Base-by-base conservation (phyloP, 2,113 vertebrate genomes). In the Physeter macrocephalus region DNA sequence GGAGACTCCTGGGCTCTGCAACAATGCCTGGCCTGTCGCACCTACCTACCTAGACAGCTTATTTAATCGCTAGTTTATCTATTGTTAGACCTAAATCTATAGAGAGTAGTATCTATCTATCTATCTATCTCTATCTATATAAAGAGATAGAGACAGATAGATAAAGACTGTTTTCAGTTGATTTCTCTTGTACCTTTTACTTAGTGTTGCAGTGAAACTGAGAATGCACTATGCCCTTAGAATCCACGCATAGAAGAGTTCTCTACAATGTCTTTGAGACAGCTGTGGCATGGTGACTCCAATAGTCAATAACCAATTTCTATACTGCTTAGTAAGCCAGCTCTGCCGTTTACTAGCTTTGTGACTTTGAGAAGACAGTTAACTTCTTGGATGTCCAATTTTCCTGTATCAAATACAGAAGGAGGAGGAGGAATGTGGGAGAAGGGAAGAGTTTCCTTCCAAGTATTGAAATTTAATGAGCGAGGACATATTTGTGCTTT, bases 21-120 rank as follows among this genome's bases (percentile, higher is more conserved):
- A 1, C 0, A 8, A n/a, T 25, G 12, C 12, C 4, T 34, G 23
- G 29, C 11, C 7, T 5, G 3, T 27, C 10, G 1, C 11, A 11
- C 14, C 11, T 36, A 0, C 12, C 21, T 84, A 23, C 15, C 13
- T 3, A 54, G 49, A 41, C 3, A 3, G 29, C 13, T 5, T 17
- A 8, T 43, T 4, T 59, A 4, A n/a, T n/a, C n/a, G n/a, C n/a
- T n/a, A n/a, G n/a, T n/a, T n/a, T n/a, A n/a, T n/a, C n/a, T n/a
- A n/a, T n/a, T n/a, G n/a, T n/a, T 87, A 6, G 9, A 93, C 59
- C 18, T 64, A 67, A 81, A 91, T 92, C 0, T 2, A 74, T 87
- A 52, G 8, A 52, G 92, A 91, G 0, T 75, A 90, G 10, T 10
- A 14, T 46, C 41, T 34, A 34, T 49, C 27, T 31, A 23, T 59